phyloP scores from a whole-genome alignment of 1,140 invertebrate species.

The Drosophila fuyamai region DNA sequence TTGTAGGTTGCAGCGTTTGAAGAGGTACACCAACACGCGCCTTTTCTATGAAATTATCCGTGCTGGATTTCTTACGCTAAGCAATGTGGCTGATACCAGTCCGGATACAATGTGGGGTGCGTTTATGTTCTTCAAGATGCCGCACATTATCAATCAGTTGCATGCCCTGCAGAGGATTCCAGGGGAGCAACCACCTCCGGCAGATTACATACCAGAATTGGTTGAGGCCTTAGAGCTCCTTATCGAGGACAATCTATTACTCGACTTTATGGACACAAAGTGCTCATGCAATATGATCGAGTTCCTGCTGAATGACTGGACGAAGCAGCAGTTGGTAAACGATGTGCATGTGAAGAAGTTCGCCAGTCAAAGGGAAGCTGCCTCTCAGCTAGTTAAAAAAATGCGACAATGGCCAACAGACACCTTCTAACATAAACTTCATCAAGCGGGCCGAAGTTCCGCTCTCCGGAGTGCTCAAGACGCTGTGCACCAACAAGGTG shows the following conservation, averaged over 20 bases:
- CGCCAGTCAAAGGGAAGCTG: constrained; percentile 86
- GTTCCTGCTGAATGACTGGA: constrained; percentile 92
- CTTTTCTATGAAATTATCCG: constrained; percentile 95
- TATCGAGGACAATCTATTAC: constrained; percentile 91
- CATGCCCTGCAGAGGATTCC: constrained; percentile 86
- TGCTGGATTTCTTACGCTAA: constrained; percentile 94
- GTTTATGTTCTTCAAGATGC: constrained; percentile 96
- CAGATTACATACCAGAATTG: constrained; percentile 90
- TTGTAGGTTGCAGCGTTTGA: constrained; percentile 92
- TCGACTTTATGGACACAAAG: constrained; percentile 95
- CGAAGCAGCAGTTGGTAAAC: constrained; percentile 91
- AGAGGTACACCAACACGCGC: constrained; percentile 89
- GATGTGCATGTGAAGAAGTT: constrained; percentile 91
- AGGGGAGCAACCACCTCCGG: constrained; percentile 57
- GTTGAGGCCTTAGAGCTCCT: constrained; percentile 93
- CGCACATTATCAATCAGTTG: constrained; percentile 90
- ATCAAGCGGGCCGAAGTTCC: constrained; percentile 95
- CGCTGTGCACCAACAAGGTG: constrained; percentile 92
- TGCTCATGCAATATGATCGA: constrained; percentile 95
- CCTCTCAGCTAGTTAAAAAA: constrained; percentile 86
- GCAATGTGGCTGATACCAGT: constrained; percentile 88
- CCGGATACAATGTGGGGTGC: constrained; percentile 95
- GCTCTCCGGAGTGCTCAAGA: constrained; percentile 94
- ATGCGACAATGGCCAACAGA: constrained; percentile 87
- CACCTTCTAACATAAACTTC: constrained; percentile 89